Base-by-base conservation (phyloP, 1,140 invertebrate species). In the Zelostemma sp. region DNA sequence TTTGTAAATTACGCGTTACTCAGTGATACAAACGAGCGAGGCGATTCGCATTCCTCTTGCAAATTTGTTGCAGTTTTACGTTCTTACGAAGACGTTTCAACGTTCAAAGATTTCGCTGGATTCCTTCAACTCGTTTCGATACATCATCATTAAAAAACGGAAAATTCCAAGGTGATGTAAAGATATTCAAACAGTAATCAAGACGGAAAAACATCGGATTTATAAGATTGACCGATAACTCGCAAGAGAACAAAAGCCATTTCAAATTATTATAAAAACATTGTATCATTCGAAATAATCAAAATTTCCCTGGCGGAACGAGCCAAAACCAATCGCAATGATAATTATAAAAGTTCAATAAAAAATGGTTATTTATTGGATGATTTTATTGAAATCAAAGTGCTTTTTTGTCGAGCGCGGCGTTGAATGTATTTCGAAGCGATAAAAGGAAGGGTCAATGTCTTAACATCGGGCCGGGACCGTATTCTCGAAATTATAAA, bases 131-230 rank as follows among this genome's bases (percentile, higher is more conserved):
- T 46, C 17, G 17, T 18, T 12, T 12, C 1, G 45, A 6, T 19
- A 21, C 45, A 6, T 19, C 33, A n/a, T 35, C 11, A 35, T 35
- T 35, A n/a, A 35, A 35, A 35, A 59, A n/a, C 28, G 67, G 67
- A 69, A 69, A 69, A 64, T 69, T 69, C 60, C 60, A 1, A 8
- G 12, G 19, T 17, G 53, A 35, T 38, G 47, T 43, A 45, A 58
- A 70, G 51, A 43, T 65, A 65, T 57, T 65, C 57, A 41, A 21
- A 64, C 19, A 18, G 12, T 17, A 58, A 68, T 68, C 58, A 58
- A 48, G 48, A 25, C 61, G 54, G 58, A 54, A 66, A 71, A 66
- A 71, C 54, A 71, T 71, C 48, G 62, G 64, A 40, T 8, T 54
- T 59, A 41, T 51, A 28, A 60, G 67, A 69, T 69, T 56, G 51